Percentiles rank a stretch among this genome's conserved stretches.
Evolutionary conservation across 2,113 vertebrate species (phyloP).

Genomic region (Xiphophorus maculatus): DNA sequence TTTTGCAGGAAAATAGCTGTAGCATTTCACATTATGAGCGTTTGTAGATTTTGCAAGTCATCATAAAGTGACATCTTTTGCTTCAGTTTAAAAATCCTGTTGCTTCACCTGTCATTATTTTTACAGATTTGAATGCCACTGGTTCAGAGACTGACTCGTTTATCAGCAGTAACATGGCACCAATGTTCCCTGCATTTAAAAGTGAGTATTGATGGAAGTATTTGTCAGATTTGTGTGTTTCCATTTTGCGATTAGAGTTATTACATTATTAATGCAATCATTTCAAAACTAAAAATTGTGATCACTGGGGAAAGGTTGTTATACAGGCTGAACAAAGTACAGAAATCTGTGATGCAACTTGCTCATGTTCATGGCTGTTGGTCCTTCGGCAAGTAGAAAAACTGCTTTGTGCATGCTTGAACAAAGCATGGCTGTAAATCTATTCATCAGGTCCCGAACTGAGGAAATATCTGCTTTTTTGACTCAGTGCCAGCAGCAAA

Average conservation of each 20-base stretch:
- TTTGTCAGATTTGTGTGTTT: not conserved
- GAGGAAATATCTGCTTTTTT: not conserved
- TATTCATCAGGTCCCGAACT: not conserved
- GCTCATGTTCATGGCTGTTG: not conserved
- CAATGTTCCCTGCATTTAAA: slow-evolving; percentile 79
- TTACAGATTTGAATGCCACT: slow-evolving; percentile 59
- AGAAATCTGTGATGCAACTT: too few relatives aligned
- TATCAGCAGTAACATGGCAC: slow-evolving; percentile 79
- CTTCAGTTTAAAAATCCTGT: not conserved
- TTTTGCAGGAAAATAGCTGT: not conserved
- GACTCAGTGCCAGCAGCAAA: not conserved
- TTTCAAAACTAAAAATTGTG: not conserved
- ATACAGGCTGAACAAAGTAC: too few relatives aligned
- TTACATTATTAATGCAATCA: not conserved
- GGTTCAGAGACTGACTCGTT: slow-evolving; percentile 67
- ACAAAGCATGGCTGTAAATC: too few relatives aligned
- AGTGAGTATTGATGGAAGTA: slow-evolving; percentile 45
- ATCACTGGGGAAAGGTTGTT: too few relatives aligned
- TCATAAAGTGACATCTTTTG: not conserved
- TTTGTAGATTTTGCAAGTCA: not conserved
- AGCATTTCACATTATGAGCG: not conserved
- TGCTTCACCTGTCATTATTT: slow-evolving; percentile 19
- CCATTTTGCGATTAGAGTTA: not conserved
- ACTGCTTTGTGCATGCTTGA: too few relatives aligned
- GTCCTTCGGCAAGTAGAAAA: too few relatives aligned